These are phyloP conservation scores for Hydrophis major DNA, from an alignment of 2,797 vertebrate species.

Conservation along the genomic window DNA sequence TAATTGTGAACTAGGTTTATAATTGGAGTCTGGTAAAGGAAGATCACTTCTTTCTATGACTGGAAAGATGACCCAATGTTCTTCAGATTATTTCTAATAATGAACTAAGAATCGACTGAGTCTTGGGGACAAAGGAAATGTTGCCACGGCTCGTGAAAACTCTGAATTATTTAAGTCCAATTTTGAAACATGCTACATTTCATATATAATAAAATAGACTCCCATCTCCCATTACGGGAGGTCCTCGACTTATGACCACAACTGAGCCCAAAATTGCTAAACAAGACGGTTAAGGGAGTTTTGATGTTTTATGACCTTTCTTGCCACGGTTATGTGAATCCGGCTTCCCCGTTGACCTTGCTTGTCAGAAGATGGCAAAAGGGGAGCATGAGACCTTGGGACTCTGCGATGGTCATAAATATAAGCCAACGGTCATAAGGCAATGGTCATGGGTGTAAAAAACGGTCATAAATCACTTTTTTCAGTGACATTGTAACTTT, in stretches of 20 bases:
- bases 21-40: not conserved
- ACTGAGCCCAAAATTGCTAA: not conserved
- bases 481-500: too few relatives aligned
- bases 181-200: not conserved
- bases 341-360: not conserved
- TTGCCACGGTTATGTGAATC: not conserved
- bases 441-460: not conserved
- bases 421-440: not conserved
- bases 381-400: not conserved
- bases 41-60: not conserved
- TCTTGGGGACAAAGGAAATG: not conserved
- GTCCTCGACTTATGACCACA: not conserved
- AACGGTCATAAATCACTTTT: not conserved
- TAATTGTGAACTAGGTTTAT: not conserved
- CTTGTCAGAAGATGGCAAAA: not conserved
- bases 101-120: not conserved
- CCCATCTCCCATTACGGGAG: not conserved
- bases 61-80: not conserved
- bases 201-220: constrained; percentile 35
- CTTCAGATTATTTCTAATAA: not conserved
- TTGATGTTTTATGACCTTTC: not conserved
- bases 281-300: not conserved
- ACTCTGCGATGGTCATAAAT: not conserved
- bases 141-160: not conserved
- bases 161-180: not conserved